Evolutionary conservation across 2,113 vertebrate genomes (phyloP).

Genomic region (Prionailurus bengalensis): DNA sequence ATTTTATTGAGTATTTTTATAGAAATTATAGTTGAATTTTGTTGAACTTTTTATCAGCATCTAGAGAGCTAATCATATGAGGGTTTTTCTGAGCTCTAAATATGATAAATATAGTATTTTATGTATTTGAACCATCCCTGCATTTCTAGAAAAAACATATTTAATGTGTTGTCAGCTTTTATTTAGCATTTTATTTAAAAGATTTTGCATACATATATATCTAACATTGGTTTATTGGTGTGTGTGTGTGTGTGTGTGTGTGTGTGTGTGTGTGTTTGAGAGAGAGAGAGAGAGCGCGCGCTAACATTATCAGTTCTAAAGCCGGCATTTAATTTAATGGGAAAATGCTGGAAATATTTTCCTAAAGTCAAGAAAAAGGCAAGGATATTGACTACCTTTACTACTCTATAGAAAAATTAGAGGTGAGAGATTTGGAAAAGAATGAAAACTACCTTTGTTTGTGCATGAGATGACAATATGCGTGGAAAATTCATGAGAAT

Average conservation of each 20-base stretch:
- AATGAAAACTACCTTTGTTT: background rate
- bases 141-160: slow-evolving; percentile 23
- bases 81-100: background rate
- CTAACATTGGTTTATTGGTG: background rate
- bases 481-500: background rate
- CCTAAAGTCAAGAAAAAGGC: background rate
- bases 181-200: slow-evolving; percentile 52
- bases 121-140: slow-evolving; percentile 16
- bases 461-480: background rate
- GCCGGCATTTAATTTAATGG: background rate
- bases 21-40: background rate
- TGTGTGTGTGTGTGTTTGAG: background rate
- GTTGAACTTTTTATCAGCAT: background rate
- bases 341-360: slow-evolving; percentile 26
- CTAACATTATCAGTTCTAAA: slow-evolving; percentile 5
- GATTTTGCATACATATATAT: background rate
- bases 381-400: background rate
- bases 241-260: background rate
- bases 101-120: slow-evolving; percentile 8
- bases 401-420: background rate
- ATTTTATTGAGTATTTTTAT: background rate
- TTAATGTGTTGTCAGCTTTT: background rate
- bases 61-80: background rate
- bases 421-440: background rate
- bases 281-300: background rate